A percentile compares a stretch with the other conserved stretches of the same genome.
phyloP scores from a whole-genome alignment of 1,140 invertebrate species.

The Aphidius gifuensis region DNA sequence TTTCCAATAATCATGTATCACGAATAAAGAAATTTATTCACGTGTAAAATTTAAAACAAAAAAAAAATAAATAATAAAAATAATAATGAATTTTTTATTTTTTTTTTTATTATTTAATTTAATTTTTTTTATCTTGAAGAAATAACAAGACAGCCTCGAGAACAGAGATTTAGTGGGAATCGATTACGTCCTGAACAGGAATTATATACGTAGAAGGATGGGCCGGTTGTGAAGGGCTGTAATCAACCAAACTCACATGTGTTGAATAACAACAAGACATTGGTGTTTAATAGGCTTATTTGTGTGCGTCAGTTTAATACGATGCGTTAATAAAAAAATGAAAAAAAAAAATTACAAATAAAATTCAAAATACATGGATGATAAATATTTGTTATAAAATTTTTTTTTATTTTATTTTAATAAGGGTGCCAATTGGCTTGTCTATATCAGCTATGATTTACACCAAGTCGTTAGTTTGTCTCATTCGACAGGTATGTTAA shows the following conservation, averaged over 20 bases:
- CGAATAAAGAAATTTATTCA: no score
- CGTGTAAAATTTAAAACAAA: no score
- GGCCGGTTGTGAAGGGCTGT: conserved; percentile 11
- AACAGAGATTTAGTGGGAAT: conserved; percentile 18
- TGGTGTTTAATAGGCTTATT: no score
- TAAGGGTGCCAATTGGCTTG: conserved; percentile 6
- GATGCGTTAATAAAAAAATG: no score
- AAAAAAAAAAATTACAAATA: no score
- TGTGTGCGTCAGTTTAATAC: no score
- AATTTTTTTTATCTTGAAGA: no score
- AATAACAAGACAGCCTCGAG: neutral
- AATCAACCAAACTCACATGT: conserved; percentile 11
- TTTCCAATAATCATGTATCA: no score
- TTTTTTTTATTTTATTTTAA: neutral
- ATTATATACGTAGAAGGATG: conserved; percentile 18
- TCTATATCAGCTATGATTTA: conserved; percentile 17
- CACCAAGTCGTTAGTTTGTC: neutral
- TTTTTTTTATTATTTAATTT: no score
- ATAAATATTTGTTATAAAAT: neutral
- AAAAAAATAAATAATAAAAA: no score
- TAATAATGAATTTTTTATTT: no score
- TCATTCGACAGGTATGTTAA: no score
- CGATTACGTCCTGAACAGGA: conserved; percentile 19
- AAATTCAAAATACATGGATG: neutral
- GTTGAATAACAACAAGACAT: neutral